Conservation (phyloP, 2,797 vertebrate genomes). For the Spinus olivaceus region DNA sequence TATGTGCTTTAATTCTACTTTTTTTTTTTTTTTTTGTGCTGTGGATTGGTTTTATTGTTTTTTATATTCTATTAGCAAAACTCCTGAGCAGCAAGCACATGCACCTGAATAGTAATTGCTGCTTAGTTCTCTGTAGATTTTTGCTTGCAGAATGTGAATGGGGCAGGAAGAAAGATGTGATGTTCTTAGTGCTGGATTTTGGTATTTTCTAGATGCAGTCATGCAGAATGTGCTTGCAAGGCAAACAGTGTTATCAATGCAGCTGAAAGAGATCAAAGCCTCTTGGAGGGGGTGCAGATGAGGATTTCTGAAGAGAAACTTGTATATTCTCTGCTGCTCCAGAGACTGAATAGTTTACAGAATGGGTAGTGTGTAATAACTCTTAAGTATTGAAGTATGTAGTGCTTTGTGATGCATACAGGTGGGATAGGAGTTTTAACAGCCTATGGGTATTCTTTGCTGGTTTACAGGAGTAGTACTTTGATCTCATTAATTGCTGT, state of each 20-base stretch:
- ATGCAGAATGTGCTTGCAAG: background rate
- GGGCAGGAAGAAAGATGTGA: background rate
- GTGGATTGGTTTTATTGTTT: background rate
- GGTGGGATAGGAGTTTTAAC: background rate
- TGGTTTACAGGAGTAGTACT: background rate
- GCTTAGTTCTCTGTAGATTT: background rate
- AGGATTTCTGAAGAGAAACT: background rate
- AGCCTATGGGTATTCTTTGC: background rate
- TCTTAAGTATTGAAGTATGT: background rate
- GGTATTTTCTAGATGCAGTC: background rate
- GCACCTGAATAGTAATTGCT: background rate
- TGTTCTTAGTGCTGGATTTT: background rate
- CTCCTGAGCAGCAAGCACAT: background rate
- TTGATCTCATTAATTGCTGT: background rate
- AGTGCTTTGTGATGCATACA: background rate
- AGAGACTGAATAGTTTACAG: background rate
- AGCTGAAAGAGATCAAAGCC: background rate
- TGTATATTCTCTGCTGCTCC: background rate
- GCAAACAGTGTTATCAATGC: background rate
- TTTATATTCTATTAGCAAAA: slow-evolving; percentile 2
- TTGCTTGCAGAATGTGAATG: slow-evolving; percentile 2
- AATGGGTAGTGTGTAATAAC: background rate
- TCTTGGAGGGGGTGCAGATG: background rate
- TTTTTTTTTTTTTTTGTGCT: background rate
- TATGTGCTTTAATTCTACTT: background rate